These are phyloP conservation scores for Condylura cristata DNA, from an alignment of 2,113 vertebrate genomes.

Conservation along the genomic window DNA sequence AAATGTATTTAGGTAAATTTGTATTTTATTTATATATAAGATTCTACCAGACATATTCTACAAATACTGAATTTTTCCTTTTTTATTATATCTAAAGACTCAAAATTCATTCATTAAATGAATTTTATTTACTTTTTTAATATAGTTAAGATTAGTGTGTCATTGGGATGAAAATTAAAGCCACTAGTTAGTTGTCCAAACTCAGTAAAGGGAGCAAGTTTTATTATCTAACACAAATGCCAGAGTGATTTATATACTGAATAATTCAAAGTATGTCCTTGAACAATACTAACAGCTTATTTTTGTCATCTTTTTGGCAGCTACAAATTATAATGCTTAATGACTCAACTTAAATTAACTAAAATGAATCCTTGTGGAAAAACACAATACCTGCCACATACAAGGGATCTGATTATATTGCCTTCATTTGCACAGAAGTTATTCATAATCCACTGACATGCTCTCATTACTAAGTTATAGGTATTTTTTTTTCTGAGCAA, in stretches of 20 bases:
- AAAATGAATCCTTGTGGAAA: conserved; percentile 69
- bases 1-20: neutral
- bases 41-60: neutral
- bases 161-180: conserved; percentile 30
- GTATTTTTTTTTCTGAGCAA: neutral
- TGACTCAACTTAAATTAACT: conserved; percentile 73
- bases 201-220: conserved; percentile 3
- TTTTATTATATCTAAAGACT: neutral
- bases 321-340: conserved; percentile 68
- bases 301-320: conserved; percentile 72
- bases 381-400: conserved; percentile 50
- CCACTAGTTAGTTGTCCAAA: neutral
- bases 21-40: neutral
- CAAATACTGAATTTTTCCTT: neutral
- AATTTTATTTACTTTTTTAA: neutral
- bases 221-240: conserved; percentile 2
- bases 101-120: neutral
- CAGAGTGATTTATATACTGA: conserved; percentile 20
- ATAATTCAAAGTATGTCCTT: conserved; percentile 22
- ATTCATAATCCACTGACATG: conserved; percentile 38
- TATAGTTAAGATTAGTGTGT: neutral
- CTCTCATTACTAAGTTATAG: neutral
- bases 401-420: conserved; percentile 41
- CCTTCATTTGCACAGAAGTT: conserved; percentile 45
- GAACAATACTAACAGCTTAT: conserved; percentile 53